Evolutionary conservation across 2,113 vertebrate genomes (phyloP).

Genomic region (Eupsittula cactorum): DNA sequence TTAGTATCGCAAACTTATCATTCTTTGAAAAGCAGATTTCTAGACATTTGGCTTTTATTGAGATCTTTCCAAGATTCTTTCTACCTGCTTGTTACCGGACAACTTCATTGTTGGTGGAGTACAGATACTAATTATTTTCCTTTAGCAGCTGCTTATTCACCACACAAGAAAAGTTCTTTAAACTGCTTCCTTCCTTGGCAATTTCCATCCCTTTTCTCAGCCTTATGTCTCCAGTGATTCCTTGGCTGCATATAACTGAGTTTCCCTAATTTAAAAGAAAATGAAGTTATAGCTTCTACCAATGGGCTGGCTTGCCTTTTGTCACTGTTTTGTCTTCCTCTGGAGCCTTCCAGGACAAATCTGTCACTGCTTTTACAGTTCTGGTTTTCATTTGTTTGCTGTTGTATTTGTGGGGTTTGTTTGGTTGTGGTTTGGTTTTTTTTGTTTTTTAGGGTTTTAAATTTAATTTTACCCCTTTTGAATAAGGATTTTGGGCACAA

Average conservation of each 20-base stretch:
- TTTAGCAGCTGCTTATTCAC: constrained; percentile 38
- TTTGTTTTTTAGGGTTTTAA: neutral
- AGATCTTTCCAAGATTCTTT: constrained; percentile 27
- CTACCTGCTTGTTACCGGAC: constrained; percentile 26
- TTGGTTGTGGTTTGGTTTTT: neutral
- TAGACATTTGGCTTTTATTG: neutral
- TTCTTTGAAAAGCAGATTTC: constrained; percentile 3
- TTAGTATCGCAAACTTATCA: neutral
- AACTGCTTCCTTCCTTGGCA: constrained; percentile 49
- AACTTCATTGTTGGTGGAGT: neutral
- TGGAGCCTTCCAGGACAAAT: neutral
- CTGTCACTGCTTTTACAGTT: neutral
- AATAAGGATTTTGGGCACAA: neutral
- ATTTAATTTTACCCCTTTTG: neutral
- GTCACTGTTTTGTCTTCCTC: constrained; percentile 37
- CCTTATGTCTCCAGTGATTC: constrained; percentile 31
- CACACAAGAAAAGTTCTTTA: constrained; percentile 21
- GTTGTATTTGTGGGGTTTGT: neutral
- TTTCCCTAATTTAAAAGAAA: constrained; percentile 22
- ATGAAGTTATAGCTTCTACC: constrained; percentile 24
- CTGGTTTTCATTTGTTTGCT: neutral
- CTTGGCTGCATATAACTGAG: constrained; percentile 22
- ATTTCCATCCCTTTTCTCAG: constrained; percentile 12
- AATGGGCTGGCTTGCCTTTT: constrained; percentile 23
- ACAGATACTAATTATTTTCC: constrained; percentile 46